Percentiles rank a stretch among this genome's conserved stretches.
Conservation (phyloP, 2,113 vertebrate species). For the Ceyx cyanopectus region DNA sequence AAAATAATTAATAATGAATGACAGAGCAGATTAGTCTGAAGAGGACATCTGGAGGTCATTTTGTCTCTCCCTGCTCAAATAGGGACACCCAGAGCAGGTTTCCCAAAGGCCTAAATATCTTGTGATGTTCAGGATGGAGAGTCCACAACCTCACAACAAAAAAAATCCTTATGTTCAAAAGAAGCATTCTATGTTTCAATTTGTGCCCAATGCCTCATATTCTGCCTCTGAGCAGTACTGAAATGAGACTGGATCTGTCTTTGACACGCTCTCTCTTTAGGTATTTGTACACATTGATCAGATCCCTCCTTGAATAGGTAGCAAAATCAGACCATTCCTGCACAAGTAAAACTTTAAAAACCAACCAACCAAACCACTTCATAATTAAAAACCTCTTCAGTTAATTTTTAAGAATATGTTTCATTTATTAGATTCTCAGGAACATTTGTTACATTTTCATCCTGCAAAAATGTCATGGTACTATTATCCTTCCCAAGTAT, state of each 20-base stretch:
- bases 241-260: not conserved
- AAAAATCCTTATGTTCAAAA: not conserved
- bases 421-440: not conserved
- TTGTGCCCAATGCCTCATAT: too few relatives aligned
- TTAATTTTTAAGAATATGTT: not conserved
- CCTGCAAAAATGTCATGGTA: not conserved
- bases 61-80: not conserved
- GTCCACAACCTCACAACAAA: not conserved
- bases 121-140: not conserved
- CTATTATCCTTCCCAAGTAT: not conserved
- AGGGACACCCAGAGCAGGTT: not conserved
- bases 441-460: not conserved
- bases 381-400: not conserved
- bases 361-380: not conserved
- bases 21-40: not conserved
- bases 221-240: not conserved
- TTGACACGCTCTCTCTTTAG: not conserved
- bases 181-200: not conserved
- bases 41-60: not conserved
- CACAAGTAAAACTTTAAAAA: not conserved
- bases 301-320: not conserved
- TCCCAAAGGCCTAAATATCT: not conserved
- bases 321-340: not conserved
- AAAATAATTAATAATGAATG: not conserved
- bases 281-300: not conserved